Percentiles rank a stretch among this genome's conserved stretches.
Conservation (phyloP, 2,888 invertebrate genomes). For the Chesias legatella region DNA sequence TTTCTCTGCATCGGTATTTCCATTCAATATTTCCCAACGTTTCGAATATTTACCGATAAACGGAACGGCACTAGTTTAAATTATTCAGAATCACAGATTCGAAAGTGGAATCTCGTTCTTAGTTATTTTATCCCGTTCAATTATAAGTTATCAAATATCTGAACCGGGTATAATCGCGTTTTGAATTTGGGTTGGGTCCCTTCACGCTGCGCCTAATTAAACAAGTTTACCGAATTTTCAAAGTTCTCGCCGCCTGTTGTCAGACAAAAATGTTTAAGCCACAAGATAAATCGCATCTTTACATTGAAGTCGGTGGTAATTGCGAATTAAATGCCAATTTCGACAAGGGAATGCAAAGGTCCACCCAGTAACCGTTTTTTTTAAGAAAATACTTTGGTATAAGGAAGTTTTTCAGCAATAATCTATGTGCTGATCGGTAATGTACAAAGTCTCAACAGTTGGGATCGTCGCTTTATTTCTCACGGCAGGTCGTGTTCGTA, state of each 20-base stretch:
- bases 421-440: constrained; percentile 28
- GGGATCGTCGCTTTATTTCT: constrained; percentile 45
- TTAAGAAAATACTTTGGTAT: constrained; percentile 21
- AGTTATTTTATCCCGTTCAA: constrained; percentile 7
- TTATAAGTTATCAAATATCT: constrained; percentile 13
- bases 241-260: constrained; percentile 28
- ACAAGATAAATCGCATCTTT: constrained; percentile 29
- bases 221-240: constrained; percentile 29
- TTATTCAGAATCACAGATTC: constrained; percentile 1
- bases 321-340: constrained; percentile 28
- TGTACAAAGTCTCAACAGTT: constrained; percentile 34
- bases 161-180: constrained; percentile 17
- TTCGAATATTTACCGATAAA: constrained; percentile 10
- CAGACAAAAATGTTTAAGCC: constrained; percentile 29
- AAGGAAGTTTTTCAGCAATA: constrained; percentile 20
- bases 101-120: constrained; percentile 7
- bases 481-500: constrained; percentile 42
- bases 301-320: constrained; percentile 29
- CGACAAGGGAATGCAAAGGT: constrained; percentile 19
- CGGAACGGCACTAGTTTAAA: constrained; percentile 2
- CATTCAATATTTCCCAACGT: constrained; percentile 4
- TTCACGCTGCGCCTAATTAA: constrained; percentile 35
- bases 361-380: constrained; percentile 13
- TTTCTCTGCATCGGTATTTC: constrained; percentile 1
- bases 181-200: constrained; percentile 26